Percentiles rank a stretch among this genome's conserved stretches.
Evolutionary conservation across 2,888 invertebrate genomes (phyloP).

Genomic region (Scaptomyza tumidula): DNA sequence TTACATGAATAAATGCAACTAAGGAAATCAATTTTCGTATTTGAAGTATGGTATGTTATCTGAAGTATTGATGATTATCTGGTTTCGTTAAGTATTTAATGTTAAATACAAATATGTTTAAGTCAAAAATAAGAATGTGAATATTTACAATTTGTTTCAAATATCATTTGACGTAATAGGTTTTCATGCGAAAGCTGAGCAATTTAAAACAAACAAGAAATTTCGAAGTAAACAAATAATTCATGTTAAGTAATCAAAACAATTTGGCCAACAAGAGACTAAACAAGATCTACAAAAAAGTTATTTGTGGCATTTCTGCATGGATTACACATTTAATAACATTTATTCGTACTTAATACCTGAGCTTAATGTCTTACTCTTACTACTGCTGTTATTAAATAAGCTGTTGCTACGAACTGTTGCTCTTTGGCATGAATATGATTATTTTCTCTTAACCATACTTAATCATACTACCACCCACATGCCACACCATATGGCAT

Average conservation of each 20-base stretch:
- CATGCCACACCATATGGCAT: constrained; percentile 5
- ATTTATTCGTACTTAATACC: background rate
- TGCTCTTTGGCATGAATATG: constrained; percentile 2
- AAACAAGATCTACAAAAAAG: background rate
- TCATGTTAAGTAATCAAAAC: no score
- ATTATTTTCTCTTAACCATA: background rate
- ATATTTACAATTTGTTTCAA: background rate
- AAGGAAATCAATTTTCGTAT: background rate
- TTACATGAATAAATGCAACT: background rate
- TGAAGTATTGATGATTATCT: background rate
- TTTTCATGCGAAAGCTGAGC: background rate
- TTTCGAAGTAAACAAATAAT: background rate
- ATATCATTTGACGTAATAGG: background rate
- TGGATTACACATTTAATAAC: background rate
- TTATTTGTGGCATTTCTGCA: background rate
- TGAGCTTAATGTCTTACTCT: constrained; percentile 7
- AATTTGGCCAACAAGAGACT: no score
- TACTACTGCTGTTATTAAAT: constrained; percentile 2
- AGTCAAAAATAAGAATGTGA: background rate
- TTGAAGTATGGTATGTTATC: background rate
- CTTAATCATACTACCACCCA: no score
- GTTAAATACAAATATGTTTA: background rate
- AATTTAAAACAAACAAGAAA: background rate
- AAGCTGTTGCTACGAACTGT: background rate
- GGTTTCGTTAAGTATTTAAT: background rate